Conservation (phyloP, 2,113 vertebrate species). For the Anhinga rufa region DNA sequence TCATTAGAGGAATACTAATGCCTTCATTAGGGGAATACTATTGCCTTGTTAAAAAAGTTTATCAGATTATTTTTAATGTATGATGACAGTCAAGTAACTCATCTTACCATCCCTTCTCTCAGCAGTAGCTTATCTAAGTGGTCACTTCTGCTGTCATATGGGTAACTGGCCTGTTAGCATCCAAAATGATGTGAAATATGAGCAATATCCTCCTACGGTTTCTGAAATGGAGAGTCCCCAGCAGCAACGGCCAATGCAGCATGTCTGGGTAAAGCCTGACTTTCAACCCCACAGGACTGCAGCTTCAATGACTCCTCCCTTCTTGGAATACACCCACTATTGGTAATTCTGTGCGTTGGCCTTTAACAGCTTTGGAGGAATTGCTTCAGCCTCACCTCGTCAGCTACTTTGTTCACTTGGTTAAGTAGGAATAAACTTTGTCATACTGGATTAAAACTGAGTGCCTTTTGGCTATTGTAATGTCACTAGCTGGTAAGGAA, state of each 20-base stretch:
- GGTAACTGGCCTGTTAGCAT: background rate
- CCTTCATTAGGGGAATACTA: background rate
- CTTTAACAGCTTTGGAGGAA: background rate
- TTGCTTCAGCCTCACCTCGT: background rate
- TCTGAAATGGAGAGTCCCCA: background rate
- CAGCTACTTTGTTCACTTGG: background rate
- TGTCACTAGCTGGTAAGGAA: background rate
- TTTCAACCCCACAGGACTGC: background rate
- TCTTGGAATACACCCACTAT: background rate
- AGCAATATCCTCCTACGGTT: accelerated
- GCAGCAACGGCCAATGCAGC: background rate
- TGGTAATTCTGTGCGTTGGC: background rate
- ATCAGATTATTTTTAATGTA: background rate
- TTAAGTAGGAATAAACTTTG: background rate
- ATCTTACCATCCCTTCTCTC: background rate
- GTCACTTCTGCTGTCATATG: background rate
- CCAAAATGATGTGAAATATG: background rate
- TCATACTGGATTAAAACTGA: background rate
- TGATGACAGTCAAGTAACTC: background rate
- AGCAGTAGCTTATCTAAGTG: background rate
- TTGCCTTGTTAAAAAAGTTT: background rate
- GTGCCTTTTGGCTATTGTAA: background rate
- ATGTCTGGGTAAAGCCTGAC: background rate
- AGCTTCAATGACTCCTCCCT: background rate
- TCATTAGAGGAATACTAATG: background rate